Base-by-base conservation (phyloP, 53 echinoderm and acorn worm species). In the Stichopus horrens region DNA sequence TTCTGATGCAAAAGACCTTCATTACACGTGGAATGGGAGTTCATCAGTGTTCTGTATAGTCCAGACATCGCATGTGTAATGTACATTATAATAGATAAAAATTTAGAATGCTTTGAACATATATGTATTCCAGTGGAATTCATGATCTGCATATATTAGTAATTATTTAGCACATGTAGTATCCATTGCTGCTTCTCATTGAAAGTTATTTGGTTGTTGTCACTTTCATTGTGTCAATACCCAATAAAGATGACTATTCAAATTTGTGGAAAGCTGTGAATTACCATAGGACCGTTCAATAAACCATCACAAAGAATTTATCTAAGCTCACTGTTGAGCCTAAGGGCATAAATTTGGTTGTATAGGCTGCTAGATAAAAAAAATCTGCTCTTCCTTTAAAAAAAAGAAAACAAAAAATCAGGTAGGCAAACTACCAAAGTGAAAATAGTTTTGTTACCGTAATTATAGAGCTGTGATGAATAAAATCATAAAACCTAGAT, bases 371-470 rank as follows among this genome's bases (percentile, higher is more conserved):
- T 2, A n/a, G 18, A n/a, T 14, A 5, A 71, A 18, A 71, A 71
- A 18, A 71, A 71, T 59, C 11, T 59, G 8, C 11, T 59, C 19
- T 20, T 16, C 71, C 71, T 16, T 13, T n/a, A n/a, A 63, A 16
- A 63, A 16, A 63, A 63, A 63, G 4, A 63, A 13, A 63, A 63
- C 5, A 63, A 5, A 63, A 37, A 63, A 63, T 13, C 11, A 63
- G 63, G 63, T 10, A 16, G 7, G 63, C 71, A 71, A 4, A 16
- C n/a, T 13, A 20, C 71, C 71, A 4, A 37, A 18, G 71, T 7
- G n/a, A 71, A 81, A 81, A 81, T 81, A 56, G 81, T 81, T 81
- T 81, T 81, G 81, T 56, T 56, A 81, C 81, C 58, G 22, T 81
- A 81, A 81, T 81, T 81, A 81, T 58, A 81, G 58, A 52, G 57